Evolutionary conservation across 2,888 invertebrate genomes (phyloP).

Genomic region (Lepidochitona cinerea): DNA sequence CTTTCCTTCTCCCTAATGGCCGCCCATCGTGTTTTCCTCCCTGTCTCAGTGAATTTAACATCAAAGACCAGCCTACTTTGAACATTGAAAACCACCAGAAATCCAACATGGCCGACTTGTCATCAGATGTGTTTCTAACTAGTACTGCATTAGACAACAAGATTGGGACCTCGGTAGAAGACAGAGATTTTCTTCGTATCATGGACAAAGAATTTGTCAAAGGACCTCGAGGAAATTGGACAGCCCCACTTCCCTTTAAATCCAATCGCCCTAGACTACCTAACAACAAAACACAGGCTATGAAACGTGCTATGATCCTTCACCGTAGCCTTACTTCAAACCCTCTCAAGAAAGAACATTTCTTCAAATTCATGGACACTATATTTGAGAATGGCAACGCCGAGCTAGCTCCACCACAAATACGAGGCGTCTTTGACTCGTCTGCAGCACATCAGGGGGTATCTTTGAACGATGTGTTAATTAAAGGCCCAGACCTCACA

Average conservation of each 20-base stretch:
- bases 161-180: slow-evolving; percentile 26
- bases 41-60: too few species aligned
- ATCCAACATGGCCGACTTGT: too few species aligned
- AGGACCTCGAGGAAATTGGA: slow-evolving; percentile 23
- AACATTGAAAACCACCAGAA: too few species aligned
- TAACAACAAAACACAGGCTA: slow-evolving; percentile 13
- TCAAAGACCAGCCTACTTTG: too few species aligned
- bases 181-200: slow-evolving; percentile 20
- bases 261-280: slow-evolving; percentile 4
- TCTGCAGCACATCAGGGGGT: slow-evolving; percentile 19
- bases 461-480: too few species aligned
- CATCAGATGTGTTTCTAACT: slow-evolving; percentile 3
- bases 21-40: too few species aligned
- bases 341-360: neutral
- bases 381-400: neutral
- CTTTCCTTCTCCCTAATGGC: too few species aligned
- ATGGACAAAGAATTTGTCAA: slow-evolving; percentile 23
- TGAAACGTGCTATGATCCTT: neutral
- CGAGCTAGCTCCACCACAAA: slow-evolving; percentile 32
- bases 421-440: slow-evolving; percentile 35
- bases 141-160: slow-evolving; percentile 27
- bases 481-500: too few species aligned
- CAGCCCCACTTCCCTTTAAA: slow-evolving; percentile 32
- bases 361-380: neutral
- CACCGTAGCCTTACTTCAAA: neutral